These are phyloP conservation scores for Pandion haliaetus DNA, from an alignment of 2,113 vertebrate species.

Conservation along the genomic window DNA sequence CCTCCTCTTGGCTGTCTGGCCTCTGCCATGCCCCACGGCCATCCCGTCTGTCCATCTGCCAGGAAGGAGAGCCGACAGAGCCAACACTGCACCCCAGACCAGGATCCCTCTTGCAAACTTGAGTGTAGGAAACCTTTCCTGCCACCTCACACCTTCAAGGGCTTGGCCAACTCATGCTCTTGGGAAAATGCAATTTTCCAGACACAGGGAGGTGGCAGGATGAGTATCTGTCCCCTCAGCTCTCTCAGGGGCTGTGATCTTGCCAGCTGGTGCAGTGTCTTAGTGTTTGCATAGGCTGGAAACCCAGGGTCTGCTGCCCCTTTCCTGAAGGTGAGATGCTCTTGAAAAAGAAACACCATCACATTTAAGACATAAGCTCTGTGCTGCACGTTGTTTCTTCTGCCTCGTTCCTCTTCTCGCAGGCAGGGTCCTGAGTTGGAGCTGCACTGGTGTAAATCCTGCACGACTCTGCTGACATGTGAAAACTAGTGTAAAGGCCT, in stretches of 20 bases:
- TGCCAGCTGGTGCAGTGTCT: background rate
- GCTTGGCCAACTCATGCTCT: background rate
- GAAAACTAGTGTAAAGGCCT: background rate
- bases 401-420: background rate
- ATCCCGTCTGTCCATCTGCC: fast-evolving
- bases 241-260: background rate
- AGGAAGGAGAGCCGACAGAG: background rate
- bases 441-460: background rate
- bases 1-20: background rate
- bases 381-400: background rate
- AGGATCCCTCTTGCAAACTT: background rate
- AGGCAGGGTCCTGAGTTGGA: background rate
- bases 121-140: background rate
- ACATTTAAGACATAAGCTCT: background rate
- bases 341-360: background rate
- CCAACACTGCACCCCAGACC: background rate
- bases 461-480: background rate
- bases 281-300: background rate
- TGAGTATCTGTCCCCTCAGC: background rate
- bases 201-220: background rate
- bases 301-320: background rate
- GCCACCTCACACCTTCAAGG: background rate
- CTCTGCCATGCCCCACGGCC: fast-evolving
- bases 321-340: background rate
- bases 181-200: fast-evolving